Conservation (phyloP, 2,888 invertebrate species). For the Choreutis nemorana region DNA sequence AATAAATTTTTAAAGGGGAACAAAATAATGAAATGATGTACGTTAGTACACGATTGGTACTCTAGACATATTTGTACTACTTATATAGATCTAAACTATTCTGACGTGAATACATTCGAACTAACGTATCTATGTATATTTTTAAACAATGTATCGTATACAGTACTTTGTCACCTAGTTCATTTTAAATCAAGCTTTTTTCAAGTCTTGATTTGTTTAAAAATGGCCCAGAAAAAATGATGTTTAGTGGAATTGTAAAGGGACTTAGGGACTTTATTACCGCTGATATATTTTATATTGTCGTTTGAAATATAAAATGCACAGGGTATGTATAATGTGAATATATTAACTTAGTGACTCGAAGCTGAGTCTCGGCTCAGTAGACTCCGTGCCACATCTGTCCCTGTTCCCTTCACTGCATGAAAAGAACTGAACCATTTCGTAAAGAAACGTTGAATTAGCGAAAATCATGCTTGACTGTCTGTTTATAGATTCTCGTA, state of each 20-base stretch:
- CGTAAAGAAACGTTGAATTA: constrained; percentile 43
- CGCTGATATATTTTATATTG: constrained; percentile 50
- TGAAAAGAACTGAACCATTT: constrained; percentile 56
- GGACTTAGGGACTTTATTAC: constrained; percentile 58
- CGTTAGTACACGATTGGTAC: constrained; percentile 60
- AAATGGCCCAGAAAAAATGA: constrained; percentile 36
- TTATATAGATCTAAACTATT: constrained; percentile 56
- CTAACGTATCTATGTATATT: too few relatives aligned
- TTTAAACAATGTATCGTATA: too few relatives aligned
- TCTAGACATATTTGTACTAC: constrained; percentile 57
- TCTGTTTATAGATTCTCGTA: constrained; percentile 29
- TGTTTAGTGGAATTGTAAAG: constrained; percentile 43
- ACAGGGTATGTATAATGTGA: constrained; percentile 62
- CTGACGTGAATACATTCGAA: constrained; percentile 28
- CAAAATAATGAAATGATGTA: constrained; percentile 61
- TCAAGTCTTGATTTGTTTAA: constrained; percentile 26
- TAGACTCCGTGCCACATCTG: constrained; percentile 52
- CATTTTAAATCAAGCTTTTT: too few relatives aligned
- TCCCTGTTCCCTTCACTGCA: constrained; percentile 52
- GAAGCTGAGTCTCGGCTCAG: too few relatives aligned
- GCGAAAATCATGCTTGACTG: constrained; percentile 42
- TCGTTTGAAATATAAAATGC: constrained; percentile 51
- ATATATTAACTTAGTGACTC: constrained; percentile 36
- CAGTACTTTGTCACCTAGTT: too few relatives aligned
- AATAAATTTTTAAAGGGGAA: constrained; percentile 61